Conservation (phyloP, 2,888 invertebrate species). For the Sclerodermus sp. region DNA sequence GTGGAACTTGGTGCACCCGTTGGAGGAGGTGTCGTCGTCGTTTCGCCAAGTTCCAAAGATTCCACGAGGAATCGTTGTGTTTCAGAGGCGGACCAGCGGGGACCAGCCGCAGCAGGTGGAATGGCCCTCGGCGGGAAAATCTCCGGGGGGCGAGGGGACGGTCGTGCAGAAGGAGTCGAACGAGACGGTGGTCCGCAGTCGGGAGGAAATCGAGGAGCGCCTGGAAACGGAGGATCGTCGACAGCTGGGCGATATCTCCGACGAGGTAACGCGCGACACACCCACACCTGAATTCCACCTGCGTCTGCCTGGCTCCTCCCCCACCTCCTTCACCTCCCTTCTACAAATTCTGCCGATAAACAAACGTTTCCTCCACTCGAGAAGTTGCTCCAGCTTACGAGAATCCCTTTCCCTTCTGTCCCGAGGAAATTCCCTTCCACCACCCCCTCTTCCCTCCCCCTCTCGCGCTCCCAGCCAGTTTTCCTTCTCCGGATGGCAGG, state of each 20-base stretch:
- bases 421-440: too few relatives aligned
- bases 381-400: too few relatives aligned
- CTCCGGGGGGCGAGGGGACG: conserved; percentile 62
- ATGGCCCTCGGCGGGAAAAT: conserved; percentile 40
- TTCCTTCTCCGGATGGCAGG: too few relatives aligned
- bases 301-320: conserved; percentile 18
- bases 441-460: too few relatives aligned
- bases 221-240: conserved; percentile 83
- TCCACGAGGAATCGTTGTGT: conserved; percentile 19
- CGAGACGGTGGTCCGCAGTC: conserved; percentile 76
- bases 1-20: too few relatives aligned
- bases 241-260: conserved; percentile 82
- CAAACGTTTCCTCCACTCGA: too few relatives aligned
- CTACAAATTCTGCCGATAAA: too few relatives aligned
- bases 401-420: too few relatives aligned
- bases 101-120: conserved; percentile 55
- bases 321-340: too few relatives aligned
- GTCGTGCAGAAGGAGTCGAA: conserved; percentile 77
- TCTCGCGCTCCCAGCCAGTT: too few relatives aligned
- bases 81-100: conserved; percentile 60
- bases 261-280: conserved; percentile 66
- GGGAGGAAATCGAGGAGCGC: conserved; percentile 80
- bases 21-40: too few relatives aligned
- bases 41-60: too few relatives aligned
- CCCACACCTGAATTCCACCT: conserved; percentile 34